A percentile compares a stretch with the other conserved stretches of the same genome.
Conservation (phyloP, 2,888 invertebrate genomes). For the Ischnura elegans region DNA sequence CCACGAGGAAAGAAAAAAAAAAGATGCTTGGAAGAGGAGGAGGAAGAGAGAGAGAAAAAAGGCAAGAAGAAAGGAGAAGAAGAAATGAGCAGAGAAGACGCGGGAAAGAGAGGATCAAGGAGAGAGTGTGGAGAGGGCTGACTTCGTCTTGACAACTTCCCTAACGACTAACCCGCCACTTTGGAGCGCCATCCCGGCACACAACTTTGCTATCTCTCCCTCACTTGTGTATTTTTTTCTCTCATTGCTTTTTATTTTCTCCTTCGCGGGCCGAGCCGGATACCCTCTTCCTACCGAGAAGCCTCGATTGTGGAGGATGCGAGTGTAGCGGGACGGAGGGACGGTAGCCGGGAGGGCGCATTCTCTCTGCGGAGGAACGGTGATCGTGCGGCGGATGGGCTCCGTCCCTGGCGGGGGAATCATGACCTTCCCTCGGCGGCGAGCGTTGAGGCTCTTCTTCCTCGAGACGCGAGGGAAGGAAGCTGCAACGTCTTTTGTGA, state of each 20-base stretch:
- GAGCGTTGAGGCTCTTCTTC: background rate
- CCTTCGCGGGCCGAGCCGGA: too few species aligned
- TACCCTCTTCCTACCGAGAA: background rate
- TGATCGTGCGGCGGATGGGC: background rate
- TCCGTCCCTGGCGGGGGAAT: slow-evolving; percentile 25
- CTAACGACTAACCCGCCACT: slow-evolving; percentile 7
- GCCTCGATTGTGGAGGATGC: background rate
- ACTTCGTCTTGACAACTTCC: background rate
- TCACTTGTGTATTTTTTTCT: too few species aligned
- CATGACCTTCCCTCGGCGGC: slow-evolving; percentile 57
- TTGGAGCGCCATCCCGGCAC: background rate
- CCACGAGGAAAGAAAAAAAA: too few species aligned
- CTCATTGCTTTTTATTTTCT: too few species aligned
- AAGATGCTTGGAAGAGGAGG: background rate
- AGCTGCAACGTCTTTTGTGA: too few species aligned
- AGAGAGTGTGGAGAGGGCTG: background rate
- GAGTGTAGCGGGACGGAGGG: background rate
- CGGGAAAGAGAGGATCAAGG: background rate
- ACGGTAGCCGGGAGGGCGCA: background rate
- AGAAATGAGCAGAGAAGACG: background rate
- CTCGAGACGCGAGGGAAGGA: background rate
- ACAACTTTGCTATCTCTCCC: background rate
- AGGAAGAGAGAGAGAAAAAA: background rate
- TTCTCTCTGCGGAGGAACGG: background rate
- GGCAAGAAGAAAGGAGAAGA: background rate